Base-by-base conservation (phyloP, 2,113 vertebrate species). In the Paramormyrops kingsleyae region DNA sequence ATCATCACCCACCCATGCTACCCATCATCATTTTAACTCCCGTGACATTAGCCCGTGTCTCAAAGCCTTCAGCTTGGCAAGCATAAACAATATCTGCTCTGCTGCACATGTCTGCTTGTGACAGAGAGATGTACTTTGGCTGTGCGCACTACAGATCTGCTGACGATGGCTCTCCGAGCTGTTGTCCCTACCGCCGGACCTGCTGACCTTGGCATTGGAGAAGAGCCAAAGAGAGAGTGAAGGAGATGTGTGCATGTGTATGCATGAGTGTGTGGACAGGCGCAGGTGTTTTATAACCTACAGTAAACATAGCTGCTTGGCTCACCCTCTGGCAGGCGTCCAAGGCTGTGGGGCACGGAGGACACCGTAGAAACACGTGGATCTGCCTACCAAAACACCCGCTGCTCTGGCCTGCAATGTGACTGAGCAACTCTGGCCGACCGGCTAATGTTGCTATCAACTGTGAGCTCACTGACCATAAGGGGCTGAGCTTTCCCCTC, bases 321-420 rank as follows among this genome's bases (percentile, higher is more conserved):
- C 90, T 90, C 83, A 85, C 52, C 88, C 62, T 50, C 88, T 89
- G 92, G 87, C 90, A 56, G 47, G n/a, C 9, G 31, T 44, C 62
- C 56, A 89, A 59, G 47, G 89, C 46, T 86, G 70, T 80, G 91
- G 92, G 91, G 90, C 92, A 92, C 39, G 15, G 84, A 35, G 92
- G 92, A 49, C 92, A 90, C 19, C 6, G 17, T 87, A 44, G 24
- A n/a, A 88, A 92, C 92, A 94, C 92, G 92, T 94, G 93, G 74
- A 90, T 77, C 27, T 13, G 49, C 91, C 87, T 88, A 89, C 91
- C 88, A 92, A 90, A 93, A 94, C 92, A 93, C 92, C 84, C 21
- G 15, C n/a, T 21, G 12, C 85, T 56, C 49, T 31, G 50, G 5
- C 13, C 39, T 35, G 44, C 53, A 19, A 46, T 86, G 31, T 31